Evolutionary conservation across 2,888 invertebrate genomes (phyloP).

Genomic region (Tachystola acroxantha): DNA sequence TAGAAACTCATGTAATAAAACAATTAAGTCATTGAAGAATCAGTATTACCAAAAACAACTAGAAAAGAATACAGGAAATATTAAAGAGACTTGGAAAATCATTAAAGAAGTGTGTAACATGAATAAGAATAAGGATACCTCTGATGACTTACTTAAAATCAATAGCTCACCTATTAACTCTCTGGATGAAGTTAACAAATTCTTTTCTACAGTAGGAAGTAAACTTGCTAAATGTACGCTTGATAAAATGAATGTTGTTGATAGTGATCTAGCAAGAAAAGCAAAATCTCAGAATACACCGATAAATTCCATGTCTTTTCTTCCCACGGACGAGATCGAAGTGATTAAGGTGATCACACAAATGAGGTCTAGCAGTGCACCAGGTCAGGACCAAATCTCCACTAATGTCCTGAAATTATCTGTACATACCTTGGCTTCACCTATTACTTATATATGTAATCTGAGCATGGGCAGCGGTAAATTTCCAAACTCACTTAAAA

Average conservation of each 20-base stretch:
- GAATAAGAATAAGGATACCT: neutral
- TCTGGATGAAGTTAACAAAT: neutral
- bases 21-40: no score
- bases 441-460: constrained; percentile 10
- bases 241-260: neutral
- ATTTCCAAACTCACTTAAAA: constrained; percentile 10
- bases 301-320: neutral
- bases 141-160: neutral
- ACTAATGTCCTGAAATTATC: constrained; percentile 4
- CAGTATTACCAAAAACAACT: no score
- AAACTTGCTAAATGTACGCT: neutral
- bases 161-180: neutral
- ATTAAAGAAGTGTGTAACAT: neutral
- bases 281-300: neutral
- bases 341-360: neutral
- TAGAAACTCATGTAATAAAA: no score
- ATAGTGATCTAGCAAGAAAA: neutral
- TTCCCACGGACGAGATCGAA: neutral
- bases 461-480: constrained; percentile 6
- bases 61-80: no score
- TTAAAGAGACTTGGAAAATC: neutral
- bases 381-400: constrained; percentile 11
- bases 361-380: neutral
- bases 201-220: neutral
- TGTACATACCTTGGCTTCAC: constrained; percentile 2